Base-by-base conservation (phyloP, 1,140 invertebrate species). In the Drosophila micromelanica region DNA sequence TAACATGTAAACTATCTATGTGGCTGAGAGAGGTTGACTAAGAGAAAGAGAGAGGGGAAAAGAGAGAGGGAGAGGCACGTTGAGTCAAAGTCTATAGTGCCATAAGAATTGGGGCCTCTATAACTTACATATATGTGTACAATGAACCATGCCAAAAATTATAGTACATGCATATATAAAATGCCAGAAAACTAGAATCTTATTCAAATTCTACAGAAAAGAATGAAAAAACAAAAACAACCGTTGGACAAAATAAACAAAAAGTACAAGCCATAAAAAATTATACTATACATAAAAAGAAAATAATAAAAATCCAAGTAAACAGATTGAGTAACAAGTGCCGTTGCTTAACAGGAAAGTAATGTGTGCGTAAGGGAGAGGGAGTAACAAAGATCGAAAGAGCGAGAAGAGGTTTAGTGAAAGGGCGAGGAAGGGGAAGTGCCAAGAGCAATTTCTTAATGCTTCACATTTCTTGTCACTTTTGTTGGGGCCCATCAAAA, bases 321-420 rank as follows among this genome's bases (percentile, higher is more conserved):
- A 81, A 77, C 77, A 77, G 74, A 87, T 86, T 86, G 71, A 82
- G 81, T 86, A 86, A 86, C 81, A 87, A 86, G 82, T 86, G 81
- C 70, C 78, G 78, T 81, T 67, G 64, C 49, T 23, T 57, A 38
- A 56, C 43, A 51, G 40, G 42, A 42, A 55, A 46, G 17, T 7
- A 35, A 5, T 45, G 30, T 23, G n/a, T 6, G 46, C 43, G 17
- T 9, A 12, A 9, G 13, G 42, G 23, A 48, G 23, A 42, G 27
- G 12, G 37, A 23, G 32, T 8, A n/a, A 13, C 5, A 5, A 1
- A 42, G 8, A 27, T 5, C 0, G 4, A 1, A 5, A 15, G 20
- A 12, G 9, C 11, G 32, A 40, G n/a, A 17, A 23, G 17, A 12
- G 45, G 11, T 15, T 12, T 1, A 46, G 11, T 12, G 7, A 23